Evolutionary conservation across 2,888 invertebrate species (phyloP), one percentile per base, ranked within the genome.

Genomic region (Aspidiotus destructor): DNA sequence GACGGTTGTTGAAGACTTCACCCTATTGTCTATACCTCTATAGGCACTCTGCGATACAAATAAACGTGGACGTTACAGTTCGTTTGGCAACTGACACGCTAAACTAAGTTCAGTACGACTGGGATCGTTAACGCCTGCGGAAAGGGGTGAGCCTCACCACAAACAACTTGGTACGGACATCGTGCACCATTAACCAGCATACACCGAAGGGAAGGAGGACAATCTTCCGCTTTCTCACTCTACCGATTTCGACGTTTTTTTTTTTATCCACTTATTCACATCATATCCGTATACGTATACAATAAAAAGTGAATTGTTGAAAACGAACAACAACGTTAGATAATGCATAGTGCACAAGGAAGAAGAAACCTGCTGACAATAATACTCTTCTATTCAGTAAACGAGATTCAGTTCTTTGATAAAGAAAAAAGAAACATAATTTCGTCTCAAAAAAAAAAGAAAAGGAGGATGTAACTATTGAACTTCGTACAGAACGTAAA

Each of bases 11-110:
- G 28, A 28, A 28, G 28, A 54, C 58, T 53, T 64, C 55, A 64
- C 63, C 63, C 63, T 64, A 64, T 64, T 64, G 63, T 64, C 55
- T 64, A 42, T 17, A 28, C 28, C 28, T 28, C 28, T 28, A 28
- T 28, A 28, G 2, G 28, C 28, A 28, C 28, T 28, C 28, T 28
- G 28, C 5, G 28, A 28, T 28, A 57, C 57, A 11, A 15, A 16
- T 57, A 57, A 10, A 10, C 42, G 61, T 13, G 58, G 58, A 58
- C 58, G 67, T 67, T 60, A 67, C 67, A 57, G 60, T 67, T 67
- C 67, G 67, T 67, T 67, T 48, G 60, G 52, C 67, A 60, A 67
- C 52, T 48, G 67, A 67, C 60, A 67, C 67, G 67, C 67, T 67
- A 60, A 52, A 67, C 67, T 60, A 15, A 9, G 15, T 28, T 54